Conservation (phyloP, 2,113 vertebrate genomes). For the Procavia capensis region DNA sequence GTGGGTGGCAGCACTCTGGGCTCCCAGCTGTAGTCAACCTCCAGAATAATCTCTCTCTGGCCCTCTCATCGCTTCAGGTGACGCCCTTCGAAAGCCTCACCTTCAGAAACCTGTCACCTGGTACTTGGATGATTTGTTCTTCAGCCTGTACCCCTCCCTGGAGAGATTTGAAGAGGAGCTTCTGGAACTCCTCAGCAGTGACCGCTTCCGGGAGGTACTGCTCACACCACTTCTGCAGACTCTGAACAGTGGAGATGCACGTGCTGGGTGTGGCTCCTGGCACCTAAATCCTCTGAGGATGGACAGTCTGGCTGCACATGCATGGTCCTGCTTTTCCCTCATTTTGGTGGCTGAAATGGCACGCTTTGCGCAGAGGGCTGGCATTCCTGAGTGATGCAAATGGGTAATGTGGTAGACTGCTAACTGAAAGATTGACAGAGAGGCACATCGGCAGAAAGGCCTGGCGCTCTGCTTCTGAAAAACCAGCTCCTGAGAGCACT, state of each 20-base stretch:
- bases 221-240: accelerated
- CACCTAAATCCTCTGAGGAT: accelerated
- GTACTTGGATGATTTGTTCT: conserved; percentile 89
- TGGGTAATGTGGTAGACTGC: not conserved
- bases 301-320: accelerated
- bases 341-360: not conserved
- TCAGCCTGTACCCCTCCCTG: conserved; percentile 92
- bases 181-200: conserved; percentile 88
- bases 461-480: not conserved
- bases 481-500: not conserved
- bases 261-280: accelerated
- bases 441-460: not conserved
- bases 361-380: not conserved
- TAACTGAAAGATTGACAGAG: not conserved
- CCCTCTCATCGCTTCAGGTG: conserved; percentile 82
- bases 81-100: conserved; percentile 90
- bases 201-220: conserved; percentile 91
- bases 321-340: accelerated
- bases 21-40: not conserved
- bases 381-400: not conserved
- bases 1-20: accelerated
- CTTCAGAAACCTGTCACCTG: conserved; percentile 88
- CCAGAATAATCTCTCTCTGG: not conserved
- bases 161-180: conserved; percentile 95
- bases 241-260: accelerated